phyloP scores from a whole-genome alignment of 2,113 vertebrate species.

The Hassar affinis region DNA sequence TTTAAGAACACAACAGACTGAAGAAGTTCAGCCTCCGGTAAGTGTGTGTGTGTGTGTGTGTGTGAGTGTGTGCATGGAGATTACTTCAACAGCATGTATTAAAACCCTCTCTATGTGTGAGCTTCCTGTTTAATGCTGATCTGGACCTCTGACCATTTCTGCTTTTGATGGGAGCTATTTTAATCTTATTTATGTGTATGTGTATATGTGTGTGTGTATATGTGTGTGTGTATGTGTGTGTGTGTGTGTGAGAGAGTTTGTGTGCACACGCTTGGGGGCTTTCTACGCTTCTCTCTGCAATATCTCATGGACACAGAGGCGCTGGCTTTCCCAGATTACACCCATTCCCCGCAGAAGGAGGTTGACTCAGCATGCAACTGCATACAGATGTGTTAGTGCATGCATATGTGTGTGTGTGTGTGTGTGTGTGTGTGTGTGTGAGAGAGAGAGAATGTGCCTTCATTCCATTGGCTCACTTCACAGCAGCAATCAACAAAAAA shows the following conservation, averaged over 20 bases:
- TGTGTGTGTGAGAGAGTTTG: too few relatives aligned
- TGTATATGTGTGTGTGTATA: slow-evolving; percentile 18
- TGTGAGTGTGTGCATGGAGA: slow-evolving; percentile 11
- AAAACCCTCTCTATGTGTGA: not conserved
- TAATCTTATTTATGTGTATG: slow-evolving; percentile 11
- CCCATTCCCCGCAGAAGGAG: slow-evolving; percentile 20
- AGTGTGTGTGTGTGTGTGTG: slow-evolving; percentile 41
- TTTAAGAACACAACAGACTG: not conserved
- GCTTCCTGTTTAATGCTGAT: slow-evolving; percentile 16
- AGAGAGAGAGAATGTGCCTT: not conserved
- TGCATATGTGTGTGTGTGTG: slow-evolving; percentile 6
- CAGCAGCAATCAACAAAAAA: not conserved
- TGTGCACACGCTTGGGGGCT: not conserved
- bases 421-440: not conserved
- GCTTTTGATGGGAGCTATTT: slow-evolving; percentile 27
- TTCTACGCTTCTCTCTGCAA: slow-evolving; percentile 21
- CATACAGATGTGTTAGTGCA: slow-evolving; percentile 1
- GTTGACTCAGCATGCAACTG: slow-evolving; percentile 12
- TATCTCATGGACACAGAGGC: slow-evolving; percentile 34
- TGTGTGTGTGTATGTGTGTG: slow-evolving; percentile 2
- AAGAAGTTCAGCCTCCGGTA: not conserved
- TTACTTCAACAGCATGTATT: slow-evolving; percentile 16
- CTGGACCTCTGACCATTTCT: not conserved
- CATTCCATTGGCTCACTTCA: not conserved
- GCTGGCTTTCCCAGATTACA: slow-evolving; percentile 32